Conservation (phyloP, 2,113 vertebrate species). For the Takifugu flavidus region DNA sequence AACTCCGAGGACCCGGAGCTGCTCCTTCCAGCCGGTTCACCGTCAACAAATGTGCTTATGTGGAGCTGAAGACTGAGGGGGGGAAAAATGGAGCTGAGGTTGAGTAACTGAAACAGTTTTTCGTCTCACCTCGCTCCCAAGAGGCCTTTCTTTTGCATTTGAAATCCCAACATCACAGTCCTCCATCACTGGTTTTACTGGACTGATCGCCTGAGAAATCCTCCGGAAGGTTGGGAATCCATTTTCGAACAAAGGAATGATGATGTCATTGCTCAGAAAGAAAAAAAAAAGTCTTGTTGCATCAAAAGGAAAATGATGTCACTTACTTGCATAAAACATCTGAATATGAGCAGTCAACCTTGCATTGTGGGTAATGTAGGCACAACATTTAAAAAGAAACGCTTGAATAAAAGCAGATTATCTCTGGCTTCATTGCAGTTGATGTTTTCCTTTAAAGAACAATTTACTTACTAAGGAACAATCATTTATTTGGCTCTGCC, state of each 20-base stretch:
- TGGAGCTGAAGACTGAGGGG: conserved; percentile 3
- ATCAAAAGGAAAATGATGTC: not conserved
- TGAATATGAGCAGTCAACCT: not conserved
- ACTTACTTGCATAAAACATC: not conserved
- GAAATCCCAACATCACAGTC: conserved; percentile 54
- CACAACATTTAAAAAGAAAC: not conserved
- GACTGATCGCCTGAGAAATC: conserved; percentile 74
- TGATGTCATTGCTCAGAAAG: conserved; percentile 3
- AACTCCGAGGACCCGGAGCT: conserved; percentile 38
- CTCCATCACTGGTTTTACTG: conserved; percentile 61
- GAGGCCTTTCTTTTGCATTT: conserved; percentile 42
- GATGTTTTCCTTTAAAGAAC: not conserved
- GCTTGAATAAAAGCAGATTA: not conserved
- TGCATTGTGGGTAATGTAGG: conserved; percentile 6
- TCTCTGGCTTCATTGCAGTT: not conserved
- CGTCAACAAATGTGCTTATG: conserved; percentile 7
- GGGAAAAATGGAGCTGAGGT: conserved; percentile 23
- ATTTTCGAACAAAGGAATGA: conserved; percentile 62
- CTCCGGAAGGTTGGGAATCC: conserved; percentile 77
- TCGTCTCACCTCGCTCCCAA: conserved; percentile 32
- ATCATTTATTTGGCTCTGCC: too few species aligned
- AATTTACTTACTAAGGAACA: too few species aligned
- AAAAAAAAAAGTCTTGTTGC: not conserved
- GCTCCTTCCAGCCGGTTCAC: conserved; percentile 21
- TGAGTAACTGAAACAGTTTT: conserved; percentile 32